Conservation (phyloP, 2,888 invertebrate species). For the Amiota communis region DNA sequence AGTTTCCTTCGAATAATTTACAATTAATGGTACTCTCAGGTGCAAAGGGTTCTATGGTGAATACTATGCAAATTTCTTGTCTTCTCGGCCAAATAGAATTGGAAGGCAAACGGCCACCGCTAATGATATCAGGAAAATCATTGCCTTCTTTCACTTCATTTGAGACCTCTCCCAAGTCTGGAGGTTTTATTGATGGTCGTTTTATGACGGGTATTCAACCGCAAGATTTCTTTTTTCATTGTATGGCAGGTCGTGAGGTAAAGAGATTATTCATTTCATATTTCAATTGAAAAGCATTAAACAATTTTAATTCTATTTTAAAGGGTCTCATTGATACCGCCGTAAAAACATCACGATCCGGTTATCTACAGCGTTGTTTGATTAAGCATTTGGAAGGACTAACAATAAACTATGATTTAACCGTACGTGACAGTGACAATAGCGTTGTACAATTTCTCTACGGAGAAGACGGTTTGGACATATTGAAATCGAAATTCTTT, state of each 20-base stretch:
- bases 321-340: constrained; percentile 98
- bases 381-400: constrained; percentile 98
- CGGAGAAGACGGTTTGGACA: constrained; percentile 95
- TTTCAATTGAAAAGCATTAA: background rate
- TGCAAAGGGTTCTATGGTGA: constrained; percentile 98
- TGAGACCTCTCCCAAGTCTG: constrained; percentile 91
- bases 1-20: constrained; percentile 96
- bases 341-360: constrained; percentile 98
- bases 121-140: constrained; percentile 89
- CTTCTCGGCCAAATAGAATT: constrained; percentile 98
- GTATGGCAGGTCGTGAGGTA: constrained; percentile 99
- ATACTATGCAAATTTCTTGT: constrained; percentile 99
- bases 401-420: constrained; percentile 92
- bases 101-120: constrained; percentile 96
- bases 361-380: constrained; percentile 96
- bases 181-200: constrained; percentile 96
- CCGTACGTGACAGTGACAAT: constrained; percentile 95
- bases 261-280: constrained; percentile 29
- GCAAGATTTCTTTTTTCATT: constrained; percentile 99
- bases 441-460: constrained; percentile 93
- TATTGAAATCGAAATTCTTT: constrained; percentile 89
- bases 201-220: constrained; percentile 99
- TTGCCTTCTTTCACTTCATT: constrained; percentile 93
- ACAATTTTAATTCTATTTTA: constrained; percentile 30
- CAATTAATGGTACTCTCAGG: constrained; percentile 99